Evolutionary conservation across 2,113 vertebrate genomes (phyloP), one percentile per base, ranked within the genome.

Genomic region (Corythaixoides concolor): DNA sequence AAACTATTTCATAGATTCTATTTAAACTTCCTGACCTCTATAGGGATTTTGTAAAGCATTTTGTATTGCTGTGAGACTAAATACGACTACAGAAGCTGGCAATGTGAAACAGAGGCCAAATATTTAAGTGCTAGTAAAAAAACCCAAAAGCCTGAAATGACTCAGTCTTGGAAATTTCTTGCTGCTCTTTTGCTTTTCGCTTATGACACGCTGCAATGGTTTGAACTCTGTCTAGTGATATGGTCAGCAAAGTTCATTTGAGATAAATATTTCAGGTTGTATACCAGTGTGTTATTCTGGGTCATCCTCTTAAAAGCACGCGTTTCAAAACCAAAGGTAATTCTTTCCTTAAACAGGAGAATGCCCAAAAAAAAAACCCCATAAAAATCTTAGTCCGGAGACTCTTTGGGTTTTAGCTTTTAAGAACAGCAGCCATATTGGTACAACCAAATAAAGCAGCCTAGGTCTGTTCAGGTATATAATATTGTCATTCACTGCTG

Each of bases 161-260:
- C 93, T 98, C 96, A 95, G 53, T 97, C 96, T 93, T 96, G 97
- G 97, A 97, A 98, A 98, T 95, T 97, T 97, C 95, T 92, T 95
- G 94, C 94, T 96, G 89, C 88, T 97, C 89, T 97, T 97, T 96
- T 89, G 90, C 89, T 97, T 96, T 93, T 96, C 84, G 28, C 56
- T 96, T 95, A 90, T 83, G 94, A 95, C 50, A 88, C 62, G 83
- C 77, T 95, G 93, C 33, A 95, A 5, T 95, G 73, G 84, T 95
- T 97, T 95, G 91, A 93, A 68, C 83, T 94, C 78, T 94, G 86
- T 97, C 95, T 97, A 95, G 86, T 96, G 70, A 83, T 68, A 55
- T 58, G 84, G 89, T 96, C 97, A 82, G 56, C 27, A 95, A 97
- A 98, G 88, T 95, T 97, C 60, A 95, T 74, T 94, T 87, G 88